Evolutionary conservation across 2,113 vertebrate species (phyloP).

Genomic region (Rostratula benghalensis): DNA sequence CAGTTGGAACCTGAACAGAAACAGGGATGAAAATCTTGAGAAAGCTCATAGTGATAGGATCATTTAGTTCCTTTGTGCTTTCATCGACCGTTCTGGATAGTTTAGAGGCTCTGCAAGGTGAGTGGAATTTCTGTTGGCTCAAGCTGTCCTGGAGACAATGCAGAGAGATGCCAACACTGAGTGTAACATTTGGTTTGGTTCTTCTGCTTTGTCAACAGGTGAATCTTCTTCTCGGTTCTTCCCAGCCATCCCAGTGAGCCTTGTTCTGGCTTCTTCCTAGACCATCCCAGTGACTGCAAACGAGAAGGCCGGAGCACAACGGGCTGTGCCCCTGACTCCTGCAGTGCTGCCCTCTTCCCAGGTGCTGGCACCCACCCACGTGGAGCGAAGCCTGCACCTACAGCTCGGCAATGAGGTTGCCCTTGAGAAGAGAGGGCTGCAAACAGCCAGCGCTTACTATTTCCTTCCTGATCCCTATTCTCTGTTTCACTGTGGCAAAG

Average conservation of each 20-base stretch:
- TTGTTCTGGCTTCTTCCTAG: neutral
- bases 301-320: fast-evolving
- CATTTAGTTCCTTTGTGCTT: neutral
- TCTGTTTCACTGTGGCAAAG: neutral
- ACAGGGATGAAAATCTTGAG: neutral
- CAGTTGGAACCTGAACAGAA: neutral
- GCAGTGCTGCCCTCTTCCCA: neutral
- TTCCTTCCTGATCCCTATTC: neutral
- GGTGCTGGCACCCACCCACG: fast-evolving
- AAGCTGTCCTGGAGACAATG: neutral
- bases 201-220: neutral
- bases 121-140: neutral
- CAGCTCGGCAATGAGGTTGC: neutral
- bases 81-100: neutral
- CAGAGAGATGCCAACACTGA: neutral
- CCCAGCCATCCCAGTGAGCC: neutral
- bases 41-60: neutral
- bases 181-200: neutral
- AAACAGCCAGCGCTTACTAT: neutral
- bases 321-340: neutral
- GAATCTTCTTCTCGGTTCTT: neutral
- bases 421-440: neutral
- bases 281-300: neutral
- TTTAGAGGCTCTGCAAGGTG: neutral
- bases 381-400: neutral